phyloP scores from a whole-genome alignment of 2,113 vertebrate species.

The Apistogramma diplotaenia region DNA sequence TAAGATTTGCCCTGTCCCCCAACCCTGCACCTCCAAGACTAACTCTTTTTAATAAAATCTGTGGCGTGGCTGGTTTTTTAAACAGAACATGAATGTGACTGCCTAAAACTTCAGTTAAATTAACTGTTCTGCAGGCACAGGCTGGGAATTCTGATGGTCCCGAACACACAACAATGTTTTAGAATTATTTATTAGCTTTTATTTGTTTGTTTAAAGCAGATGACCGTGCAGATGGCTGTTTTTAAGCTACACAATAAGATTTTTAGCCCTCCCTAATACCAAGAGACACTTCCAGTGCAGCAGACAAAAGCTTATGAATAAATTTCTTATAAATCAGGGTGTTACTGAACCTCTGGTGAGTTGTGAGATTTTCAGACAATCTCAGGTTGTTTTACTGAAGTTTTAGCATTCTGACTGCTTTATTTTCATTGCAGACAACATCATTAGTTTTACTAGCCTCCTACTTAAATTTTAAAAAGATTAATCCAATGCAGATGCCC shows the following conservation, averaged over 20 bases:
- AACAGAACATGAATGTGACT: not conserved
- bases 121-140: not conserved
- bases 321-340: not conserved
- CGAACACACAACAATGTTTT: not conserved
- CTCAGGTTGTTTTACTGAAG: not conserved
- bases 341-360: not conserved
- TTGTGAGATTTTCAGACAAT: not conserved
- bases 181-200: not conserved
- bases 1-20: constrained; percentile 24
- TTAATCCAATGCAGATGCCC: not conserved
- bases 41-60: constrained; percentile 39
- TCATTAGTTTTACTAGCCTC: not conserved
- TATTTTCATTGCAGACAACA: not conserved
- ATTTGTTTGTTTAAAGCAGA: not conserved
- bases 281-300: not conserved
- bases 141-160: not conserved
- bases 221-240: not conserved
- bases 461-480: not conserved
- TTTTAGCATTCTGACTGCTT: not conserved
- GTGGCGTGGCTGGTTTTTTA: not conserved
- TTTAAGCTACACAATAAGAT: not conserved
- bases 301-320: not conserved
- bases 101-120: not conserved
- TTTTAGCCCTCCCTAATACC: not conserved
- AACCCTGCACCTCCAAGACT: constrained; percentile 10